Conservation (phyloP, 2,888 invertebrate genomes). For the Orthosia gothica region DNA sequence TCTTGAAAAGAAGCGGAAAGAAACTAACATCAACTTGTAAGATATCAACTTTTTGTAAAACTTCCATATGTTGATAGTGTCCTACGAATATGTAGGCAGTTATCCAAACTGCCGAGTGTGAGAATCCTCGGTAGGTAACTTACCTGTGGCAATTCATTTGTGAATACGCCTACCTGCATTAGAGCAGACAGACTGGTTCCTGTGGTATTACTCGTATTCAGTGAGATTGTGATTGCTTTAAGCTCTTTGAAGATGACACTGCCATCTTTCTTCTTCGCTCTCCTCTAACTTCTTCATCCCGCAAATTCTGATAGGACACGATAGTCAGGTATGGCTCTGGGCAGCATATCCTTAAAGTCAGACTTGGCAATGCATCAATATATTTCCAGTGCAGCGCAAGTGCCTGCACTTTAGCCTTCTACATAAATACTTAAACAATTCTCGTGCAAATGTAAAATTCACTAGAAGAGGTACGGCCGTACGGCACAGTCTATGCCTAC, state of each 20-base stretch:
- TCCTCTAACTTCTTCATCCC: neutral
- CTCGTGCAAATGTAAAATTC: slow-evolving; percentile 14
- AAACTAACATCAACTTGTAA: neutral
- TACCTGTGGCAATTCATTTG: too few species aligned
- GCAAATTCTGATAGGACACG: neutral
- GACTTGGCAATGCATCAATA: neutral
- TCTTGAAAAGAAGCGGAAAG: too few species aligned
- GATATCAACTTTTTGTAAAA: neutral
- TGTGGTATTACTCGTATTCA: neutral
- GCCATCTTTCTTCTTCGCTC: neutral
- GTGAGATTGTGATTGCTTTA: neutral
- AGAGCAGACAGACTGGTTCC: neutral
- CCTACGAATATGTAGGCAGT: too few species aligned
- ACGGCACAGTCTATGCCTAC: slow-evolving; percentile 14
- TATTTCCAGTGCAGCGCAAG: neutral
- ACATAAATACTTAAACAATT: neutral
- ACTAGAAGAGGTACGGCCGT: slow-evolving; percentile 15
- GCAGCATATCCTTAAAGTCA: neutral
- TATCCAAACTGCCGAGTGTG: neutral
- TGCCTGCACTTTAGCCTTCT: neutral
- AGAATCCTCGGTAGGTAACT: too few species aligned
- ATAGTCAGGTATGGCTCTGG: too few species aligned
- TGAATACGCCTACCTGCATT: too few species aligned
- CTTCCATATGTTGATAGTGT: neutral
- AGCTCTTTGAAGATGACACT: neutral